Percentiles rank a stretch among this genome's conserved stretches.
These are phyloP conservation scores for Caenorhabditis sp. DNA, from an alignment of 2,888 invertebrate species.

Conservation along the genomic window DNA sequence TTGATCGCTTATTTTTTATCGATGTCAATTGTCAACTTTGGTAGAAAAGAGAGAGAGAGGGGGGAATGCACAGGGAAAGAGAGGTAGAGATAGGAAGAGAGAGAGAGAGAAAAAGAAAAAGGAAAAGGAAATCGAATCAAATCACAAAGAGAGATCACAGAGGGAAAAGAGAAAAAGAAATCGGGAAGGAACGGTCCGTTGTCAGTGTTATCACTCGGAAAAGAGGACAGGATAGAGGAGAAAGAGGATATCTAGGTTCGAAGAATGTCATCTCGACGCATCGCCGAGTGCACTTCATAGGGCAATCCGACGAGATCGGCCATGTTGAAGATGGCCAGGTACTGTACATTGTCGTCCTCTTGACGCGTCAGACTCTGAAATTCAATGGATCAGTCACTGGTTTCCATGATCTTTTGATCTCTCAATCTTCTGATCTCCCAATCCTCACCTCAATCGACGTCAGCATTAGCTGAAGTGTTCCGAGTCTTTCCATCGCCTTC, in stretches of 20 bases:
- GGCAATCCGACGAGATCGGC: slow-evolving; percentile 68
- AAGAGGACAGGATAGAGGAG: not conserved
- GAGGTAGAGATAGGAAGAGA: slow-evolving; percentile 8
- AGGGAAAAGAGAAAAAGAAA: not conserved
- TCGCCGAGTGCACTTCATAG: slow-evolving; percentile 68
- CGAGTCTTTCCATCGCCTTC: slow-evolving; percentile 39
- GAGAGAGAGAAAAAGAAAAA: slow-evolving; percentile 14
- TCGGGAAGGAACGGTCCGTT: too few relatives aligned
- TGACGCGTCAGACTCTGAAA: slow-evolving; percentile 67
- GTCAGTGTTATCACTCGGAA: too few relatives aligned
- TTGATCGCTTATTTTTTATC: too few relatives aligned
- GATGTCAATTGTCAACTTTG: not conserved
- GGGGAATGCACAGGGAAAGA: slow-evolving; percentile 19
- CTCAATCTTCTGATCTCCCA: not conserved
- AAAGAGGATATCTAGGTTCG: too few relatives aligned
- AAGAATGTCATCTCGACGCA: slow-evolving; percentile 4
- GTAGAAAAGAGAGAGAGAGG: not conserved
- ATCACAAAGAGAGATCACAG: slow-evolving; percentile 16
- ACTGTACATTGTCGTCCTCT: slow-evolving; percentile 74
- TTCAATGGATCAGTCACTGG: slow-evolving; percentile 65
- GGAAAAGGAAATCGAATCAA: not conserved
- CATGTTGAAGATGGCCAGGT: slow-evolving; percentile 72
- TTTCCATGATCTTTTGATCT: not conserved
- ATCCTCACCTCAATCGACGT: slow-evolving; percentile 42
- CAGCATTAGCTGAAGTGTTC: slow-evolving; percentile 37